Evolutionary conservation across 2,113 vertebrate species (phyloP).

Genomic region (Pagrus major): DNA sequence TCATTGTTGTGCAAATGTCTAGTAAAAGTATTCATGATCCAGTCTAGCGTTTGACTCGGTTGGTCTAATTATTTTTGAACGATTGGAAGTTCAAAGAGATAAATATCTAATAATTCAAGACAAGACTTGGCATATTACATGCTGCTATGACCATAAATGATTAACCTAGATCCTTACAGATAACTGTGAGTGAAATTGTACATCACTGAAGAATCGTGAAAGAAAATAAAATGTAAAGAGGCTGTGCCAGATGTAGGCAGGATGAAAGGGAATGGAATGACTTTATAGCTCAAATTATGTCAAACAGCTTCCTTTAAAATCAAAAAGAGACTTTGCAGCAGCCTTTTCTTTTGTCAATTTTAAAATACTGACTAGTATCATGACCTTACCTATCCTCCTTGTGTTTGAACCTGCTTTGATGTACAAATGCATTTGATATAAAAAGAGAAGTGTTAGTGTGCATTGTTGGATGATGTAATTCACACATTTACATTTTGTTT

Average conservation of each 20-base stretch:
- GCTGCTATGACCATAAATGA: background rate
- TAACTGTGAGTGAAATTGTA: background rate
- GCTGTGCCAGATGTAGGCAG: background rate
- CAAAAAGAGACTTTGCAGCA: background rate
- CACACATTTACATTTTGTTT: slow-evolving; percentile 8
- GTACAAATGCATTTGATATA: slow-evolving; percentile 31
- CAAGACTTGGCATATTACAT: slow-evolving; percentile 3
- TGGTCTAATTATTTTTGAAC: background rate
- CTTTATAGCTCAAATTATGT: slow-evolving; percentile 7
- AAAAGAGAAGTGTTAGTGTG: slow-evolving; percentile 3
- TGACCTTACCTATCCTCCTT: slow-evolving; percentile 8
- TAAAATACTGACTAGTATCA: background rate
- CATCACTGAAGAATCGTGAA: slow-evolving; percentile 17
- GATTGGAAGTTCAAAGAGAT: slow-evolving; percentile 10
- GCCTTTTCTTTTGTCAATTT: background rate
- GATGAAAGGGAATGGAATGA: slow-evolving; percentile 5
- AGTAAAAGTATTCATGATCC: background rate
- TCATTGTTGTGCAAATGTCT: background rate
- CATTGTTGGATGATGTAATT: background rate
- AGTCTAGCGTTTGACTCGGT: background rate
- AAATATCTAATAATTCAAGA: slow-evolving; percentile 2
- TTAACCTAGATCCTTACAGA: slow-evolving; percentile 7
- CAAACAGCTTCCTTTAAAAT: background rate
- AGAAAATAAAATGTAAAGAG: slow-evolving; percentile 17
- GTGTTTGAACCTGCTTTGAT: slow-evolving; percentile 25